A percentile compares a stretch with the other conserved stretches of the same genome.
phyloP scores from a whole-genome alignment of 37 sponge, comb jelly and placozoan species.

The Mnemiopsis leidyi region DNA sequence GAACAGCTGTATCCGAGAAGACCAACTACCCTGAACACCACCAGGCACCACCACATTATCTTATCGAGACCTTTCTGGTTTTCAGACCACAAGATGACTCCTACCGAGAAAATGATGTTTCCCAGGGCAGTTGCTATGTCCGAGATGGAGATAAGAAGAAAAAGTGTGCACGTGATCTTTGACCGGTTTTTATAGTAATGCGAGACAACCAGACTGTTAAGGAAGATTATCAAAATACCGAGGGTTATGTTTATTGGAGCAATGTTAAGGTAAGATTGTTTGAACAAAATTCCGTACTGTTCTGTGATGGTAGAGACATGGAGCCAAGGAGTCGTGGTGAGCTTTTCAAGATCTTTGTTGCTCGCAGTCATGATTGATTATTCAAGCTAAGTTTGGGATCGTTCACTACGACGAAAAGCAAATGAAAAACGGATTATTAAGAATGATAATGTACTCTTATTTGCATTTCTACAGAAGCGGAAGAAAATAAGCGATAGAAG shows the following conservation, averaged over 20 bases:
- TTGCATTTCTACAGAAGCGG: no score
- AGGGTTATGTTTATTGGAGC: not conserved
- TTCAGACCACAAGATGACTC: conserved; percentile 9
- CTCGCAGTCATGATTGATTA: no score
- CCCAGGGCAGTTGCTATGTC: not conserved
- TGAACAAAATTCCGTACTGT: no score
- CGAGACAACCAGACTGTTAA: not conserved
- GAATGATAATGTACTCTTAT: no score
- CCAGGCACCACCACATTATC: not conserved
- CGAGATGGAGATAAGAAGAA: not conserved
- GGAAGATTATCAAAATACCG: not conserved
- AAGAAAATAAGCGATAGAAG: no score
- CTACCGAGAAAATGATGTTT: not conserved
- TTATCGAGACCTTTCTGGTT: not conserved
- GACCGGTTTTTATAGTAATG: not conserved
- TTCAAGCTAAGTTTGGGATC: no score
- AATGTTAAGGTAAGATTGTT: not conserved
- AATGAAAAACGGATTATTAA: no score
- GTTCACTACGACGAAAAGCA: no score
- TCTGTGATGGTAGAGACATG: no score
- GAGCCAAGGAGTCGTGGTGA: no score
- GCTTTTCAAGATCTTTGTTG: no score
- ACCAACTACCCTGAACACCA: not conserved
- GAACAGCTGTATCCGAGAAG: not conserved
- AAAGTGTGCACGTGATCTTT: not conserved